phyloP scores from a whole-genome alignment of 2,797 vertebrate genomes.

The Emys orbicularis region DNA sequence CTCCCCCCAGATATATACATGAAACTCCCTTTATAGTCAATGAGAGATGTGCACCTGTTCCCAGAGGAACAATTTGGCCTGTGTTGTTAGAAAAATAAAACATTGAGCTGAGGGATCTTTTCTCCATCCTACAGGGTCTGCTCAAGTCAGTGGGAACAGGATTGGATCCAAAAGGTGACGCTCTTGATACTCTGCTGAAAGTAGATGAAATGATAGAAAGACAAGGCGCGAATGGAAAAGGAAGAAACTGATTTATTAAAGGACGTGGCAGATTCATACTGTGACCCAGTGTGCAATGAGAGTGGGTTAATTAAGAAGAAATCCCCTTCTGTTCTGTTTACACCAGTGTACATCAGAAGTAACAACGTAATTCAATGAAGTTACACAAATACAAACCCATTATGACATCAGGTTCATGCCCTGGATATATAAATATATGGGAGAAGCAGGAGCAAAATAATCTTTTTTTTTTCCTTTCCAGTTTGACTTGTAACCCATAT shows the following conservation, averaged over 20 bases:
- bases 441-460: slow-evolving; percentile 30
- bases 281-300: not conserved
- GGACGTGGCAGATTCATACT: not conserved
- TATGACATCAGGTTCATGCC: not conserved
- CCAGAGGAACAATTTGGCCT: not conserved
- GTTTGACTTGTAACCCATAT: slow-evolving; percentile 66
- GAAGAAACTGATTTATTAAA: not conserved
- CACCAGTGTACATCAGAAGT: not conserved
- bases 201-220: not conserved
- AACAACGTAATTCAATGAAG: not conserved
- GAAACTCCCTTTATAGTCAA: not conserved
- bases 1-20: not conserved
- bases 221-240: not conserved
- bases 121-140: not conserved
- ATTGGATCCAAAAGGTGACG: not conserved
- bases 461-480: not conserved
- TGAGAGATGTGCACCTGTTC: not conserved
- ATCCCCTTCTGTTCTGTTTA: not conserved
- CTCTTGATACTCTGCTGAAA: not conserved
- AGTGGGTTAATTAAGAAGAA: not conserved
- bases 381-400: not conserved
- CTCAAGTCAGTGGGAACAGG: not conserved
- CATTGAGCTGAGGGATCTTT: not conserved
- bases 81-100: not conserved
- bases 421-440: not conserved